Evolutionary conservation across 64 coral and sea anemone genomes (phyloP).

Genomic region (Catalaphyllia jardinei): DNA sequence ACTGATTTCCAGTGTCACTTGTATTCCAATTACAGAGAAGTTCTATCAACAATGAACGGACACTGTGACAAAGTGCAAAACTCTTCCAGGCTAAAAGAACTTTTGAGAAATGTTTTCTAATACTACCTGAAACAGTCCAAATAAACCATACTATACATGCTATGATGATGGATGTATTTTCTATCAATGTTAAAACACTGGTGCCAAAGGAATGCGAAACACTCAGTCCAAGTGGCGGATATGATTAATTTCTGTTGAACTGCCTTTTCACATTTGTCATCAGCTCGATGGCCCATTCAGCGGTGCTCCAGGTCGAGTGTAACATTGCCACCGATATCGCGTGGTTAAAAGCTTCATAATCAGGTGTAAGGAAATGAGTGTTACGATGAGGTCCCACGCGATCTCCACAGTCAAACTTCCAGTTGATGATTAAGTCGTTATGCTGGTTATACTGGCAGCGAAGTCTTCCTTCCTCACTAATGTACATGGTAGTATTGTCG

Average conservation of each 20-base stretch:
- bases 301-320: background rate
- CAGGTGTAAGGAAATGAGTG: constrained; percentile 21
- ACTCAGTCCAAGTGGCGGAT: too few relatives aligned
- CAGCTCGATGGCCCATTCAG: constrained; percentile 34
- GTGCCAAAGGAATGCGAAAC: too few relatives aligned
- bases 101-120: too few relatives aligned
- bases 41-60: too few relatives aligned
- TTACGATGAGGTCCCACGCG: constrained; percentile 37
- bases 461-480: constrained; percentile 47
- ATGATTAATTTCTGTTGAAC: background rate
- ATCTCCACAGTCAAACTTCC: constrained; percentile 73
- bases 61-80: too few relatives aligned
- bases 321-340: constrained; percentile 31
- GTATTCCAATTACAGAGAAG: too few relatives aligned
- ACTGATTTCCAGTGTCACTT: too few relatives aligned
- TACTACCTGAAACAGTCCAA: too few relatives aligned
- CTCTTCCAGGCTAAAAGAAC: too few relatives aligned
- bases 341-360: constrained; percentile 37
- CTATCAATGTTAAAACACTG: too few relatives aligned
- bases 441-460: background rate
- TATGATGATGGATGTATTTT: too few relatives aligned
- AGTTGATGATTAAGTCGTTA: constrained; percentile 44
- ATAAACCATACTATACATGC: too few relatives aligned
- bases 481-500: constrained; percentile 36
- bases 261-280: constrained; percentile 19